Evolutionary conservation across 1,140 invertebrate genomes (phyloP).

Genomic region (Drosophila saltans): DNA sequence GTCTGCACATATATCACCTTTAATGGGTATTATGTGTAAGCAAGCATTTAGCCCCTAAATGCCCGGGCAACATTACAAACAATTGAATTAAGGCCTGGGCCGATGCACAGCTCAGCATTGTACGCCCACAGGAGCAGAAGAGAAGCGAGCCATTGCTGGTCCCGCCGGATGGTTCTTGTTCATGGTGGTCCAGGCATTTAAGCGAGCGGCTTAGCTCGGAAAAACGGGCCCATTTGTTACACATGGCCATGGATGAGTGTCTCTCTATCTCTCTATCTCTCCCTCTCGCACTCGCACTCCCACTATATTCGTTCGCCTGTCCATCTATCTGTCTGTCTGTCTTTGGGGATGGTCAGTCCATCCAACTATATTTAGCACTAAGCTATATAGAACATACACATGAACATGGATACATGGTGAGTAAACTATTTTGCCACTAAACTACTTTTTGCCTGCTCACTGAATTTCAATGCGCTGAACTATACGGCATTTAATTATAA

Average conservation of each 20-base stretch:
- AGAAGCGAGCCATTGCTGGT: not conserved
- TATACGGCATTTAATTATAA: constrained; percentile 61
- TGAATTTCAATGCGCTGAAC: constrained; percentile 63
- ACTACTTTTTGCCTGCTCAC: constrained; percentile 78
- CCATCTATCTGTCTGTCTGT: constrained; percentile 7
- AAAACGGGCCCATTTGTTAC: constrained; percentile 62
- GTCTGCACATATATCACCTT: constrained; percentile 62
- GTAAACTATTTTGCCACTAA: constrained; percentile 63
- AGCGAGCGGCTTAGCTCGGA: constrained; percentile 44
- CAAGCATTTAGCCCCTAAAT: constrained; percentile 73
- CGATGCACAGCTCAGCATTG: constrained; percentile 42
- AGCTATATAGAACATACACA: constrained; percentile 2
- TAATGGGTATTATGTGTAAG: constrained; percentile 77
- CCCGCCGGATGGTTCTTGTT: constrained; percentile 37
- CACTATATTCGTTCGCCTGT: not conserved
- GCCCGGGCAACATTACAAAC: constrained; percentile 67
- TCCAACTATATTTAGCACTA: constrained; percentile 65
- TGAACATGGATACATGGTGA: constrained; percentile 9
- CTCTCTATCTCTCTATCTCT: constrained; percentile 17
- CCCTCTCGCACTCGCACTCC: constrained; percentile 10
- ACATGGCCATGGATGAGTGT: constrained; percentile 20
- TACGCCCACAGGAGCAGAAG: not conserved
- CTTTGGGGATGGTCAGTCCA: constrained; percentile 4
- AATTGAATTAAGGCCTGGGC: constrained; percentile 69
- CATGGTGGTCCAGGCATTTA: constrained; percentile 44